Percentiles rank a stretch among this genome's conserved stretches.
phyloP scores from a whole-genome alignment of 2,888 invertebrate species.

The Yponomeuta malinellus region DNA sequence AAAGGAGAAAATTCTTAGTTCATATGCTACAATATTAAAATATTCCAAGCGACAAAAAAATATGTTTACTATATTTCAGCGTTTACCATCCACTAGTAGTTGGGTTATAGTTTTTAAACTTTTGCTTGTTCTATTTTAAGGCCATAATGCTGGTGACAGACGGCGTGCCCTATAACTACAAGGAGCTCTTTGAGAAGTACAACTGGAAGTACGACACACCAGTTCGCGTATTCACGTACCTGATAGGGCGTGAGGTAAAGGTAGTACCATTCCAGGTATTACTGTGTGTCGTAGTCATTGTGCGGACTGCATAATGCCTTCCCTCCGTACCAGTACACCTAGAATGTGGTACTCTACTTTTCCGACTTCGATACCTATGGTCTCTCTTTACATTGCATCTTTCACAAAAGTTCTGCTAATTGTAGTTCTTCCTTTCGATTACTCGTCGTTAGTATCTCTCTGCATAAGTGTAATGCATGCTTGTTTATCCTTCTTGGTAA shows the following conservation, averaged over 20 bases:
- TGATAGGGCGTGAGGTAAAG: slow-evolving; percentile 93
- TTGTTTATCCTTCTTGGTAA: neutral
- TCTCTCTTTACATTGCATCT: neutral
- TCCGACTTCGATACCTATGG: slow-evolving; percentile 6
- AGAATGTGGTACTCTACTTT: slow-evolving; percentile 61
- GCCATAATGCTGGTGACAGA: slow-evolving; percentile 99
- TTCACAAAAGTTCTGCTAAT: neutral
- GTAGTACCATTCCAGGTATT: slow-evolving; percentile 76
- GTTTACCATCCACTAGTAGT: too few species aligned
- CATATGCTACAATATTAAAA: too few species aligned
- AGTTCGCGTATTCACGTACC: slow-evolving; percentile 97
- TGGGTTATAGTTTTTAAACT: too few species aligned
- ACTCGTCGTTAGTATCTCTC: neutral
- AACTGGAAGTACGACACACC: slow-evolving; percentile 90
- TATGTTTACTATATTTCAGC: too few species aligned
- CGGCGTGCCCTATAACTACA: slow-evolving; percentile 95
- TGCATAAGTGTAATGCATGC: neutral
- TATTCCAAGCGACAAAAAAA: too few species aligned
- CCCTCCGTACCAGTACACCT: slow-evolving; percentile 66
- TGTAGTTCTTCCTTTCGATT: neutral
- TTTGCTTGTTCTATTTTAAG: slow-evolving; percentile 43
- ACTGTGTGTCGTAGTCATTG: slow-evolving; percentile 75
- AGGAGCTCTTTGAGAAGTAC: slow-evolving; percentile 92
- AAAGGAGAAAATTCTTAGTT: too few species aligned
- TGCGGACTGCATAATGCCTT: slow-evolving; percentile 71